A percentile compares a stretch with the other conserved stretches of the same genome.
Evolutionary conservation across 2,888 invertebrate species (phyloP).

Genomic region (Tricholauxania praeusta): DNA sequence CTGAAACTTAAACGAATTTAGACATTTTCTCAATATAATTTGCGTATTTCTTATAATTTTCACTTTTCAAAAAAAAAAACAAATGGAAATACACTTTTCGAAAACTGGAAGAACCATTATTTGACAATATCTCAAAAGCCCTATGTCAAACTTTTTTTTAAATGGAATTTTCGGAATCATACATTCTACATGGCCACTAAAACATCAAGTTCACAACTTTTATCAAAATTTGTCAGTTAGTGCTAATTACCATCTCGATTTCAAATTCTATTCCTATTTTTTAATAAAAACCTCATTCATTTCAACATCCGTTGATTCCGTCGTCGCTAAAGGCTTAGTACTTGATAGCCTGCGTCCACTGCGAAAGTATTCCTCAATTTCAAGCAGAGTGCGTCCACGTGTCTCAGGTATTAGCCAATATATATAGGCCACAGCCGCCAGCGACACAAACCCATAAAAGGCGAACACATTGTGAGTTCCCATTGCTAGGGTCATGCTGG

Average conservation of each 20-base stretch:
- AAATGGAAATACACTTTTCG: no score
- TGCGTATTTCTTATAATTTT: no score
- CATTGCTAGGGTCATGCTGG: conserved; percentile 72
- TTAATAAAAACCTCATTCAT: conserved; percentile 45
- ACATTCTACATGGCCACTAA: no score
- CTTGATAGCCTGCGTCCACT: conserved; percentile 38
- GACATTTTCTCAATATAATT: no score
- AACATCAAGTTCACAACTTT: no score
- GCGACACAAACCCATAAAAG: conserved; percentile 73
- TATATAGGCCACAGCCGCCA: conserved; percentile 74
- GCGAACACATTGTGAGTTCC: conserved; percentile 75
- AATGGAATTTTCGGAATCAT: no score
- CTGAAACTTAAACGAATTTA: no score
- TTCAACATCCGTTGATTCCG: conserved; percentile 15
- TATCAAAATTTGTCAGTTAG: no score
- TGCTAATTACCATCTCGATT: background rate
- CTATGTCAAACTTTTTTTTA: no score
- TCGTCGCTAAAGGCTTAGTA: conserved; percentile 12
- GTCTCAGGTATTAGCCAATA: conserved; percentile 78
- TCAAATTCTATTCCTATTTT: conserved; percentile 5
- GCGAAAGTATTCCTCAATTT: conserved; percentile 73
- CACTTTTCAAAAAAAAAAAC: no score
- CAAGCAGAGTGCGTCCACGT: conserved; percentile 76
- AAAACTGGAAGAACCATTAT: no score
- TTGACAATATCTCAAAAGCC: no score